Evolutionary conservation across 2,113 vertebrate genomes (phyloP), one percentile per base, ranked within the genome.

Genomic region (Nibea albiflora): DNA sequence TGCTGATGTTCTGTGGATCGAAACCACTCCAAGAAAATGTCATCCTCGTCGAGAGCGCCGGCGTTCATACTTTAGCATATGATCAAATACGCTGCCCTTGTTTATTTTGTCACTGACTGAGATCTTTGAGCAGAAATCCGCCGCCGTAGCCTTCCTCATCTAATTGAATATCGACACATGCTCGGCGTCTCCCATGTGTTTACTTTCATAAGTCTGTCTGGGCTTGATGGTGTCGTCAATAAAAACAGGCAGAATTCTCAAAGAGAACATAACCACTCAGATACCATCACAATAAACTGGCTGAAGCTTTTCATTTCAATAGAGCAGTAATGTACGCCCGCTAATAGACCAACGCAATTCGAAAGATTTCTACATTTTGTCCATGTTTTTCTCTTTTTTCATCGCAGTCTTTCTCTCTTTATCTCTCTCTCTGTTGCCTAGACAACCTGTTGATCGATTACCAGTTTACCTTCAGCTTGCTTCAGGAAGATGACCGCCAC

Each of bases 401-500:
- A 42, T 35, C 44, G 3, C 42, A 1, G 11, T 46, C 35, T 39
- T 39, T 39, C 4, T 65, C 1, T 50, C 8, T 84, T 4, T 52
- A 12, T 63, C 28, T 17, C 5, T 65, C 9, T 82, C 56, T 54
- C 5, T 16, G 22, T 46, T 78, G 20, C 70, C 88, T 91, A 99
- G 98, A 99, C 78, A 98, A 98, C 90, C 96, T 99, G 91, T 90
- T 99, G 93, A 99, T 99, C 78, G 97, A 99, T 88, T 99, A 99
- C 89, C 98, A 99, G 95, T 99, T 98, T 74, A 99, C 98, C 90
- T 99, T 99, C 95, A 99, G 98, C 83, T 92, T 99, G 79, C 92
- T 98, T 19, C 98, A 99, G 93, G 98, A 99, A 73, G 98, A 99
- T 24, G 98, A 99, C 90, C 96, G 97, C 1, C 93, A 99, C 85